Evolutionary conservation across 2,888 invertebrate genomes (phyloP).

Genomic region (Augochlorella aurata): DNA sequence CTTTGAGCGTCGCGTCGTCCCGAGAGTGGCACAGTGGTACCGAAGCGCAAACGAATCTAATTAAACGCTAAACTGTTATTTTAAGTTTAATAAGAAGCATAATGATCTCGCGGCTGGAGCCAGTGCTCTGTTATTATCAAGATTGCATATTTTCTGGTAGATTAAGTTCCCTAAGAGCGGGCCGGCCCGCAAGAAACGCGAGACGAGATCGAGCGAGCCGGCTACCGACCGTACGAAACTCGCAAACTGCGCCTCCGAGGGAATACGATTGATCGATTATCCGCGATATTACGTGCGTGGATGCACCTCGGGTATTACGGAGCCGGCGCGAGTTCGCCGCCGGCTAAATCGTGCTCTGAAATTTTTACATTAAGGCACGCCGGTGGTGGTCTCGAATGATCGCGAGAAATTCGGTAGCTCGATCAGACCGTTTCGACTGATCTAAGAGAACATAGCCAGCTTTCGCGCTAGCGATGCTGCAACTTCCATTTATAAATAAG

Average conservation of each 20-base stretch:
- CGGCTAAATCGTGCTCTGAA: slow-evolving; percentile 25
- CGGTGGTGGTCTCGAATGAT: slow-evolving; percentile 24
- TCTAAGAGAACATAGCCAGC: background rate
- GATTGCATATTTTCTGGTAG: slow-evolving; percentile 81
- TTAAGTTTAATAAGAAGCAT: slow-evolving; percentile 79
- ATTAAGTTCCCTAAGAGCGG: slow-evolving; percentile 74
- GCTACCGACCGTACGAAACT: slow-evolving; percentile 46
- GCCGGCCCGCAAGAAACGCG: slow-evolving; percentile 32
- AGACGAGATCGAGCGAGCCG: slow-evolving; percentile 33
- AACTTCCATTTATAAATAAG: too few species aligned
- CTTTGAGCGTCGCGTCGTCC: slow-evolving; percentile 11
- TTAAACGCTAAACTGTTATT: slow-evolving; percentile 80
- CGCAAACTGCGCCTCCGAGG: slow-evolving; percentile 47
- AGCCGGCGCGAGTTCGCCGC: background rate
- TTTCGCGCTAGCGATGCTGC: too few species aligned
- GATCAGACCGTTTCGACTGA: background rate
- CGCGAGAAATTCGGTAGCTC: slow-evolving; percentile 3
- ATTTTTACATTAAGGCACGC: slow-evolving; percentile 31
- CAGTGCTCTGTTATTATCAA: slow-evolving; percentile 79
- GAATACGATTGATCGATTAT: slow-evolving; percentile 56
- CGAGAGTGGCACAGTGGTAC: slow-evolving; percentile 16
- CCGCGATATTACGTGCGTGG: slow-evolving; percentile 41
- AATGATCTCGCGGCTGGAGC: slow-evolving; percentile 76
- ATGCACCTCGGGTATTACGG: slow-evolving; percentile 12
- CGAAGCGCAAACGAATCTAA: slow-evolving; percentile 73